Percentiles rank a stretch among this genome's conserved stretches.
Conservation (phyloP, 2,888 invertebrate species). For the Hypolimnas misippus region DNA sequence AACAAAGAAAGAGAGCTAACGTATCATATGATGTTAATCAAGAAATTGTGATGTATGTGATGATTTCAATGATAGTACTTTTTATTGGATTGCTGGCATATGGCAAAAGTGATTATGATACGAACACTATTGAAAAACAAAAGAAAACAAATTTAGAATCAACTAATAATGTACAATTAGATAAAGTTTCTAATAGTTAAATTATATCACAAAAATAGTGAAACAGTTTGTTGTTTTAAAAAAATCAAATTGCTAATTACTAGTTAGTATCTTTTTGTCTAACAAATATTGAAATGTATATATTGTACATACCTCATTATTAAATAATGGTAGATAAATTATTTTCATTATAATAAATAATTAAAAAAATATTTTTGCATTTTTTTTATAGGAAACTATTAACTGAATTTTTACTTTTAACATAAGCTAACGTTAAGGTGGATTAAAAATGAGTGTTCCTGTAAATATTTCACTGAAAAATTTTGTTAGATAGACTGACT, state of each 20-base stretch:
- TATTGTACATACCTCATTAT: constrained; percentile 58
- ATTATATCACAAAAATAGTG: constrained; percentile 1
- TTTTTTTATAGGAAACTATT: too few species aligned
- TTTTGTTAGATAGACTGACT: too few species aligned
- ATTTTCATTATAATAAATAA: constrained; percentile 29
- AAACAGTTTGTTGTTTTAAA: too few species aligned
- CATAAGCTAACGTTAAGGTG: too few species aligned
- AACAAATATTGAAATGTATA: constrained; percentile 49
- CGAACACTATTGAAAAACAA: constrained; percentile 41
- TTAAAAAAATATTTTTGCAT: constrained; percentile 6
- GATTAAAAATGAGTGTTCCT: too few species aligned
- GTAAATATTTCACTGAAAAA: too few species aligned
- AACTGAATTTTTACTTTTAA: too few species aligned
- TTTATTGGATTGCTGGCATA: constrained; percentile 55
- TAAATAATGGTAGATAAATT: constrained; percentile 37
- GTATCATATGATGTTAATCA: constrained; percentile 48
- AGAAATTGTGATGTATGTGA: constrained; percentile 56
- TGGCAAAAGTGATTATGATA: constrained; percentile 64
- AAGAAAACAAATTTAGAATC: constrained; percentile 21
- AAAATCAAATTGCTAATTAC: not conserved
- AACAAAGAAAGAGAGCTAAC: constrained; percentile 46
- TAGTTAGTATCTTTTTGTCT: not conserved
- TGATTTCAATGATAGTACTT: constrained; percentile 52
- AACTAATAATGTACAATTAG: constrained; percentile 7
- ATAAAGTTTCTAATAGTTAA: constrained; percentile 10